Percentiles rank a stretch among this genome's conserved stretches.
These are phyloP conservation scores for Cataglyphis cursor DNA, from an alignment of 2,888 invertebrate genomes.

Conservation along the genomic window DNA sequence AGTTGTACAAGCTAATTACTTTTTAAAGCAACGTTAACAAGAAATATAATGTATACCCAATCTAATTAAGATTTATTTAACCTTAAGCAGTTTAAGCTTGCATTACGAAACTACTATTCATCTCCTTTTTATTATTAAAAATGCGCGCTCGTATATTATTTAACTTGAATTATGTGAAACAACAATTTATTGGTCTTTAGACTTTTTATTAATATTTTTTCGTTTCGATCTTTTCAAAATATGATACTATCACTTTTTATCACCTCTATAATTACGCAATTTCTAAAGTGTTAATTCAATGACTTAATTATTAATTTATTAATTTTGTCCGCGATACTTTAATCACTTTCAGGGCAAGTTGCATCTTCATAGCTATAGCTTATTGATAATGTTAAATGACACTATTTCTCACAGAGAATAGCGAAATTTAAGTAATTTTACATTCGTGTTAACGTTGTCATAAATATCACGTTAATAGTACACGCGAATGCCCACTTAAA, in stretches of 20 bases:
- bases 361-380: neutral
- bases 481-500: conserved; percentile 10
- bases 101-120: neutral
- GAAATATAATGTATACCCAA: neutral
- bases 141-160: neutral
- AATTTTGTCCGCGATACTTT: neutral
- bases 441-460: conserved; percentile 17
- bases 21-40: neutral
- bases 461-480: conserved; percentile 34
- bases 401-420: neutral
- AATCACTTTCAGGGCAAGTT: neutral
- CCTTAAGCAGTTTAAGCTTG: neutral
- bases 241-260: neutral
- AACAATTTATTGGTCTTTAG: neutral
- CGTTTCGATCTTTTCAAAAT: neutral
- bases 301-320: neutral
- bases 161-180: neutral
- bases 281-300: neutral
- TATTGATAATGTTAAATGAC: conserved; percentile 21
- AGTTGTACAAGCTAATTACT: neutral
- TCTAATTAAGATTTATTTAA: neutral
- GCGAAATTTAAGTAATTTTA: conserved; percentile 29
- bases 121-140: neutral
- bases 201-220: neutral
- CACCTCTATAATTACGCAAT: neutral